Evolutionary conservation across 1,140 invertebrate genomes (phyloP), one percentile per base, ranked within the genome.

Genomic region (Leptopilina clavipes): DNA sequence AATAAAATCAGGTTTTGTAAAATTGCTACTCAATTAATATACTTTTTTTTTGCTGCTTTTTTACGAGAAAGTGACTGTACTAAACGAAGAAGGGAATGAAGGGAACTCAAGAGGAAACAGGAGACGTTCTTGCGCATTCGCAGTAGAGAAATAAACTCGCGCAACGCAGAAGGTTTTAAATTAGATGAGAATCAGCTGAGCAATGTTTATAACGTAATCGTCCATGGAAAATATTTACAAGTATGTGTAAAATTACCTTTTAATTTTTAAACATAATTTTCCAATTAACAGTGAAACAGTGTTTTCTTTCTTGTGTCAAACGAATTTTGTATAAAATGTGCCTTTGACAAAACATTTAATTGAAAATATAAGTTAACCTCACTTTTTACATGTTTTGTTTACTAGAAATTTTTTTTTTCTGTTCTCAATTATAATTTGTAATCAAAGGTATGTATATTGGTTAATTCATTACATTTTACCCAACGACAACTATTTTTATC

Each of bases 151-250:
- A 8, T 65, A 7, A 52, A 17, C 22, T 12, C 8, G 59, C 12
- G 5, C 25, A 37, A 40, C 25, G 25, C 25, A 5, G 12, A 22
- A 65, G 25, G 48, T 52, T n/a, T 52, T 17, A 31, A 65, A 37
- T 31, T 65, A 7, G 12, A 31, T 31, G 12, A 7, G 25, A n/a
- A 65, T 65, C 59, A 65, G 59, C 59, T 65, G 59, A 31, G 59
- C 12, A 19, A 65, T 65, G 59, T n/a, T 12, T 65, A 12, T n/a
- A 14, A 31, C 59, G 25, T 65, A 65, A 31, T 25, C 22, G 59
- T 65, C 59, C 12, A 65, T 65, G 59, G 59, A 65, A 65, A 65
- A 65, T 65, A 37, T 65, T 65, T 65, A 65, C 25, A 65, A 65
- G 59, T 65, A 65, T 7, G 59, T 65, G 11, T 31, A 31, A 11